phyloP scores from a whole-genome alignment of 2,888 invertebrate genomes.

The Antheraea assamensis region DNA sequence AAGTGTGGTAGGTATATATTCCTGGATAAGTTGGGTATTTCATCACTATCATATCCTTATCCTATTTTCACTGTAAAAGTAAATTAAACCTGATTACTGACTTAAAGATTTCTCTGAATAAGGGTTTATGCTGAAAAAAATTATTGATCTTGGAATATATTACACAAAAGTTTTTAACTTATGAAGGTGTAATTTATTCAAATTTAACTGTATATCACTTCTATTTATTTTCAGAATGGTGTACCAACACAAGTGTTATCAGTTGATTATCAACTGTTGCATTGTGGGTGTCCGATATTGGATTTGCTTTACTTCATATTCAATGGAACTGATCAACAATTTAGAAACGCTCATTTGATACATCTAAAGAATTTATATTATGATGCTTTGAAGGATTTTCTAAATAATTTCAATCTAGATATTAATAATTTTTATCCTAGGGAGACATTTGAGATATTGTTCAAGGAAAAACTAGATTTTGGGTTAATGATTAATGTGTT shows the following conservation, averaged over 20 bases:
- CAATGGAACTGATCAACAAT: constrained; percentile 44
- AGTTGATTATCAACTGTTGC: constrained; percentile 25
- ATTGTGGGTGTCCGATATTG: constrained; percentile 25
- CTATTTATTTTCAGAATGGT: constrained; percentile 22
- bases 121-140: too few species aligned
- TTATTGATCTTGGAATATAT: too few species aligned
- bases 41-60: too few species aligned
- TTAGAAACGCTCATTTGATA: constrained; percentile 45
- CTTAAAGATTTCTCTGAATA: too few species aligned
- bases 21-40: too few species aligned
- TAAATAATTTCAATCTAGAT: constrained; percentile 47
- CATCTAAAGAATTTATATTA: constrained; percentile 50
- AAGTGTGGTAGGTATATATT: too few species aligned
- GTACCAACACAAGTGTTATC: constrained; percentile 19
- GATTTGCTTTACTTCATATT: constrained; percentile 52
- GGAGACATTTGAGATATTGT: constrained; percentile 47
- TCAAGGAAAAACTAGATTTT: constrained; percentile 44
- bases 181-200: not conserved
- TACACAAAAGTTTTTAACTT: too few species aligned
- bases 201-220: not conserved
- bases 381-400: constrained; percentile 39
- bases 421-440: constrained; percentile 44
- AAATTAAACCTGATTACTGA: too few species aligned
- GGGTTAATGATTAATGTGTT: constrained; percentile 44
- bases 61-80: too few species aligned